A percentile compares a stretch with the other conserved stretches of the same genome.
Evolutionary conservation across 64 coral and sea anemone genomes (phyloP).

Genomic region (Orbicella faveolata): DNA sequence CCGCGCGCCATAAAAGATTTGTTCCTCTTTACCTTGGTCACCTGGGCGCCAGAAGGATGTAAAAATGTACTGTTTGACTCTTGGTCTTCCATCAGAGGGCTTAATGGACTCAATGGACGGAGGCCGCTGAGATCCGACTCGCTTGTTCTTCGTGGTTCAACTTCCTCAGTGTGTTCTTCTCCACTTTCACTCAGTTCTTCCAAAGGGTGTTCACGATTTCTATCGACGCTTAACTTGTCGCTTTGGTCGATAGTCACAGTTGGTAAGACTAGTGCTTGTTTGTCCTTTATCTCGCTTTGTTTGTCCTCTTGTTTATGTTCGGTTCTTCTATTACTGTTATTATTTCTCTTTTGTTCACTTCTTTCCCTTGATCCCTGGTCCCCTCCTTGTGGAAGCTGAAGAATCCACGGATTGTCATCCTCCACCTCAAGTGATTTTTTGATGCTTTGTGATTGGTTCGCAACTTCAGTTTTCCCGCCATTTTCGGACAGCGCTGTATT

Average conservation of each 20-base stretch:
- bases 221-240: neutral
- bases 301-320: neutral
- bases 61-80: neutral
- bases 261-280: neutral
- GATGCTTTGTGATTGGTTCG: neutral
- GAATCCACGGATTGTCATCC: neutral
- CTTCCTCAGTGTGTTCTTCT: neutral
- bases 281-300: neutral
- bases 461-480: neutral
- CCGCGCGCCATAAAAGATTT: conserved; percentile 9
- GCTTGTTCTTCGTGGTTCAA: neutral
- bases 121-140: neutral
- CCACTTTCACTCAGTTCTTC: neutral
- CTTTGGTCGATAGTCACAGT: neutral
- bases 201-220: neutral
- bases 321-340: conserved; percentile 1
- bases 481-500: neutral
- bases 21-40: conserved; percentile 2
- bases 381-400: neutral
- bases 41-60: neutral
- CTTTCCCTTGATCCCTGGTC: neutral
- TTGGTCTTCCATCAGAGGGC: neutral
- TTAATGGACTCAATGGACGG: neutral
- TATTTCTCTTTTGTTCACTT: neutral
- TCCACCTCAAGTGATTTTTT: neutral